phyloP scores from a whole-genome alignment of 2,888 invertebrate genomes.

The Brachypalpus laphriformis region DNA sequence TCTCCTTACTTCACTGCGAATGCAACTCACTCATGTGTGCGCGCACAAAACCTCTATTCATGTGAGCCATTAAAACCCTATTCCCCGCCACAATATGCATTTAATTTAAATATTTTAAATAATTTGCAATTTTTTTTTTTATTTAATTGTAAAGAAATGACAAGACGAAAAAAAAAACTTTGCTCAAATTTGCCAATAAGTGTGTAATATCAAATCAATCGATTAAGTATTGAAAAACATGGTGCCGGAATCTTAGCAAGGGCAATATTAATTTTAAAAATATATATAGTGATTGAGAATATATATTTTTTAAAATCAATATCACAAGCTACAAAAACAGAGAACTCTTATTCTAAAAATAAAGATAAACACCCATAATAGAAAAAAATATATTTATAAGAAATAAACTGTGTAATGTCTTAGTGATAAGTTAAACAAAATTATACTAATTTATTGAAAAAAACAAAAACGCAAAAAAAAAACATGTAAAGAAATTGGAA shows the following conservation, averaged over 20 bases:
- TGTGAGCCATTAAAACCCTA: slow-evolving; percentile 57
- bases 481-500: slow-evolving; percentile 49
- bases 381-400: slow-evolving; percentile 41
- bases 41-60: slow-evolving; percentile 61
- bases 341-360: slow-evolving; percentile 25
- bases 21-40: slow-evolving; percentile 13
- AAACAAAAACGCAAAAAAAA: slow-evolving; percentile 10
- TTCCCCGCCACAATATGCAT: slow-evolving; percentile 64
- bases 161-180: slow-evolving; percentile 21
- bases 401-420: slow-evolving; percentile 59
- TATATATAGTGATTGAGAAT: slow-evolving; percentile 58
- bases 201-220: slow-evolving; percentile 70
- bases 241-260: slow-evolving; percentile 77
- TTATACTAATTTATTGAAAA: slow-evolving; percentile 55
- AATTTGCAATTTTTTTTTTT: slow-evolving; percentile 51
- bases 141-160: slow-evolving; percentile 43
- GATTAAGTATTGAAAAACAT: slow-evolving; percentile 72
- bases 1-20: slow-evolving; percentile 22
- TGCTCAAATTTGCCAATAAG: slow-evolving; percentile 70
- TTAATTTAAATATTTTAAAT: slow-evolving; percentile 71
- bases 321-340: slow-evolving; percentile 51
- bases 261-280: slow-evolving; percentile 77
- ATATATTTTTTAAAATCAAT: slow-evolving; percentile 70
- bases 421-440: slow-evolving; percentile 59
- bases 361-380: slow-evolving; percentile 22